A percentile compares a stretch with the other conserved stretches of the same genome.
Evolutionary conservation across 2,888 invertebrate genomes (phyloP).

Genomic region (Pristionchus maxplancki): DNA sequence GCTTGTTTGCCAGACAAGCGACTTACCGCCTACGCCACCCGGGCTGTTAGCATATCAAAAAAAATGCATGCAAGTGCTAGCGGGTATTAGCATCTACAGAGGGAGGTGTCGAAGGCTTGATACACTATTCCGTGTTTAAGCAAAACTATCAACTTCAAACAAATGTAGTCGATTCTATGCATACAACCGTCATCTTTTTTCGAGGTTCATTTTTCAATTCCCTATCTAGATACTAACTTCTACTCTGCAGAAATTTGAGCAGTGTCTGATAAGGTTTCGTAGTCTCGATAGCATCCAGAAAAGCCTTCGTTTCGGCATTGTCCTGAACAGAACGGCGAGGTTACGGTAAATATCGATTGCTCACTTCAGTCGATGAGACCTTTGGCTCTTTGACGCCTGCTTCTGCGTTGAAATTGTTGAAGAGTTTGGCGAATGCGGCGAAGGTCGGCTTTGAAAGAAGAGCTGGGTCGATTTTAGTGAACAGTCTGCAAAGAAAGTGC

Average conservation of each 20-base stretch:
- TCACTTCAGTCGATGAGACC: conserved; percentile 47
- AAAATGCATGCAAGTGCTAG: too few species aligned
- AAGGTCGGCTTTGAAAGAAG: conserved; percentile 81
- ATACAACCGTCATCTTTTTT: too few species aligned
- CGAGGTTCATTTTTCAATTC: too few species aligned
- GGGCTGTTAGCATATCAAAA: too few species aligned
- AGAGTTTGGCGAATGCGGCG: conserved; percentile 84
- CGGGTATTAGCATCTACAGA: too few species aligned
- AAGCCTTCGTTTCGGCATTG: conserved; percentile 86
- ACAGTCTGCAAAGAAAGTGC: conserved; percentile 34
- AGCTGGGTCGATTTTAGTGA: conserved; percentile 47
- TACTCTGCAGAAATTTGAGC: conserved; percentile 81
- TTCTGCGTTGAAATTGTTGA: conserved; percentile 90
- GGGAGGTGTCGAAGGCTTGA: too few species aligned
- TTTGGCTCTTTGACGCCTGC: conserved; percentile 64
- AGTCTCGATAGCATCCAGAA: conserved; percentile 86
- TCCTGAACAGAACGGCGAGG: conserved; percentile 81
- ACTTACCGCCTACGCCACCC: too few species aligned
- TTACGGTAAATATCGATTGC: not conserved
- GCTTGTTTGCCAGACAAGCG: too few species aligned
- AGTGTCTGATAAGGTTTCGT: conserved; percentile 86
- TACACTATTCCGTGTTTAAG: too few species aligned
- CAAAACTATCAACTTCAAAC: too few species aligned
- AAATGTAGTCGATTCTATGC: too few species aligned
- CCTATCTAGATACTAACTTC: conserved; percentile 77